Conservation (phyloP, 2,113 vertebrate genomes). For the Caloenas nicobarica region DNA sequence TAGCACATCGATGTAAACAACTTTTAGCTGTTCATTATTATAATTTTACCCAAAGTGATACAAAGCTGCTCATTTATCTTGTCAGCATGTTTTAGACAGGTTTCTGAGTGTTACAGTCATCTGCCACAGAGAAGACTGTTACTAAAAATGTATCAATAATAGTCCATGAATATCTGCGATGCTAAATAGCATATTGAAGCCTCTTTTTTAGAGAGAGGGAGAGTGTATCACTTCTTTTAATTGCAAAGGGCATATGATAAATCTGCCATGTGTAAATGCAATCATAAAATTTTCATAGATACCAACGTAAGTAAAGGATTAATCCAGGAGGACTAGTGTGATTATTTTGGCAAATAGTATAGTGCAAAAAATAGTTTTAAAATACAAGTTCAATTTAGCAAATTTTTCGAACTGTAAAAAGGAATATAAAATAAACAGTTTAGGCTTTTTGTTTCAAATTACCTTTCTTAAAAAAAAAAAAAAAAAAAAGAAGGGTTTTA, state of each 20-base stretch:
- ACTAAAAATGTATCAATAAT: not conserved
- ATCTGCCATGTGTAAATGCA: not conserved
- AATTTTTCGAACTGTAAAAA: conserved; percentile 13
- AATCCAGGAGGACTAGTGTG: not conserved
- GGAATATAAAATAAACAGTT: conserved; percentile 1
- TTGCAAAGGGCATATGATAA: not conserved
- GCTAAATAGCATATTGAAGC: not conserved
- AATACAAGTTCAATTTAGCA: not conserved
- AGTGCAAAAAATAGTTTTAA: not conserved
- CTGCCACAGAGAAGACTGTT: not conserved
- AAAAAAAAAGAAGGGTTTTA: not conserved
- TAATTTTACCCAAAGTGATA: not conserved
- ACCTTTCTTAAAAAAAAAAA: not conserved
- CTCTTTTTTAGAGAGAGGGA: not conserved
- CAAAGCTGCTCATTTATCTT: not conserved
- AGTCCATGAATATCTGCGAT: not conserved
- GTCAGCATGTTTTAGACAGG: not conserved
- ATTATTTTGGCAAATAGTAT: conserved; percentile 6
- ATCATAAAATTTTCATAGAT: not conserved
- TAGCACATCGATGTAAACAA: conserved; percentile 7
- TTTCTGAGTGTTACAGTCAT: not conserved
- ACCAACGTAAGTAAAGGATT: not conserved
- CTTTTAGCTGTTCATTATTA: not conserved
- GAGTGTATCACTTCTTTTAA: not conserved
- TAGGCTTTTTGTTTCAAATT: conserved; percentile 33